Evolutionary conservation across 2,113 vertebrate species (phyloP).

Genomic region (Rallus limicola): DNA sequence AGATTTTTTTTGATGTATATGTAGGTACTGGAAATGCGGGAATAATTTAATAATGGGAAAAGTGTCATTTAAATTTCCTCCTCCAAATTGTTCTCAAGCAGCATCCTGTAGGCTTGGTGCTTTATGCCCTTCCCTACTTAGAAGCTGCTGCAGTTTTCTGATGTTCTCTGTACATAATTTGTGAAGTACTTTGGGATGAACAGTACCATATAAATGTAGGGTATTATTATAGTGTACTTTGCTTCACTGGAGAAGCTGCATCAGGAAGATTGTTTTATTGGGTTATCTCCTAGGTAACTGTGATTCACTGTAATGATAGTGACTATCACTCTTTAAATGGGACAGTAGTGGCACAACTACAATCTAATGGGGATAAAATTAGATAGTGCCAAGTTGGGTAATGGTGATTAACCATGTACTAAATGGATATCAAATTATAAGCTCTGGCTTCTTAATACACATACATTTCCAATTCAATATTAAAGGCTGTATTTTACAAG

Average conservation of each 20-base stretch:
- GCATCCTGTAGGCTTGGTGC: background rate
- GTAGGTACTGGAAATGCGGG: background rate
- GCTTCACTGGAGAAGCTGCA: background rate
- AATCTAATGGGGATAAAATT: background rate
- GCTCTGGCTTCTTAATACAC: background rate
- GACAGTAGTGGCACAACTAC: constrained; percentile 1
- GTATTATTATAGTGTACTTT: background rate
- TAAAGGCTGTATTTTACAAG: background rate
- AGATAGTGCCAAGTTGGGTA: background rate
- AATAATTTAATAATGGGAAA: background rate
- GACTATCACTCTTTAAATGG: constrained; percentile 28
- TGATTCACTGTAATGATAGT: constrained; percentile 1
- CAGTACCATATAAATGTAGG: background rate
- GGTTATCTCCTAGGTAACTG: constrained; percentile 50
- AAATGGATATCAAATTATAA: constrained; percentile 20
- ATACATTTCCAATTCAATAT: background rate
- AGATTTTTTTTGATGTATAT: background rate
- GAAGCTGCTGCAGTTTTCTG: background rate
- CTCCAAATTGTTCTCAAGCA: background rate
- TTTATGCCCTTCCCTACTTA: background rate
- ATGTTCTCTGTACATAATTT: background rate
- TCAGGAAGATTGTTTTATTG: constrained; percentile 17
- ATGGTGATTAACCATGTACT: background rate
- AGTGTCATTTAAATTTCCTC: background rate
- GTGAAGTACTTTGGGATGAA: constrained; percentile 2